Conservation (phyloP, 2,113 vertebrate species). For the Lagenorhynchus albirostris region DNA sequence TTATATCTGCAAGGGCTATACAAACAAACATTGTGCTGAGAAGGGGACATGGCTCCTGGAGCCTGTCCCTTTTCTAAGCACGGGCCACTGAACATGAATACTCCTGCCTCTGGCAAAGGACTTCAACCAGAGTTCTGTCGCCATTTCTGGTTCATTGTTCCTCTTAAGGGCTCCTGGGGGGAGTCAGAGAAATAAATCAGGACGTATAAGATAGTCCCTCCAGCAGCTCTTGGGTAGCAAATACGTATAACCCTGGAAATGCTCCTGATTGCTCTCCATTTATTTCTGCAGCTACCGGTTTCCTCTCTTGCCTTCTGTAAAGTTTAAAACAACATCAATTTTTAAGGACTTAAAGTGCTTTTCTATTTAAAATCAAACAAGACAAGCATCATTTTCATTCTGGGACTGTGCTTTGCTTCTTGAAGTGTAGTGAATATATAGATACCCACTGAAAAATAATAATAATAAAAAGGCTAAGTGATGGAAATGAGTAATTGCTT, state of each 20-base stretch:
- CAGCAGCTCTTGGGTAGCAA: slow-evolving; percentile 14
- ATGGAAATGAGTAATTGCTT: slow-evolving; percentile 85
- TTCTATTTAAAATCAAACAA: slow-evolving; percentile 82
- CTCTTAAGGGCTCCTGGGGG: slow-evolving; percentile 14
- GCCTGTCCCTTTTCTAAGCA: background rate
- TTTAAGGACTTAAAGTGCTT: slow-evolving; percentile 81
- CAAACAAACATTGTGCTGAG: background rate
- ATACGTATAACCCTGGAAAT: slow-evolving; percentile 63
- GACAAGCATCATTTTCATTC: slow-evolving; percentile 84
- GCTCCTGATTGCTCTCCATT: slow-evolving; percentile 68
- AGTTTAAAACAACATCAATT: slow-evolving; percentile 81
- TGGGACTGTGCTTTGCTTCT: slow-evolving; percentile 66
- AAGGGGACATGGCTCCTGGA: background rate
- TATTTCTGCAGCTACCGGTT: slow-evolving; percentile 68
- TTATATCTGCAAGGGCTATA: background rate
- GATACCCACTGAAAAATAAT: slow-evolving; percentile 74
- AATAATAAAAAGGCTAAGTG: slow-evolving; percentile 79
- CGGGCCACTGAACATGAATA: background rate
- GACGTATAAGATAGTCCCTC: slow-evolving; percentile 36
- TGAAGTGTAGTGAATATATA: slow-evolving; percentile 80
- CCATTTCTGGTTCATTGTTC: slow-evolving; percentile 21
- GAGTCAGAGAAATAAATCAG: slow-evolving; percentile 65
- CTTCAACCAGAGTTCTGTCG: background rate
- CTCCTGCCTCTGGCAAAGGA: background rate
- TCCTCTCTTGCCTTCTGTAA: slow-evolving; percentile 70